Evolutionary conservation across 2,797 vertebrate species (phyloP).

Genomic region (Lepilemur septentrionalis): DNA sequence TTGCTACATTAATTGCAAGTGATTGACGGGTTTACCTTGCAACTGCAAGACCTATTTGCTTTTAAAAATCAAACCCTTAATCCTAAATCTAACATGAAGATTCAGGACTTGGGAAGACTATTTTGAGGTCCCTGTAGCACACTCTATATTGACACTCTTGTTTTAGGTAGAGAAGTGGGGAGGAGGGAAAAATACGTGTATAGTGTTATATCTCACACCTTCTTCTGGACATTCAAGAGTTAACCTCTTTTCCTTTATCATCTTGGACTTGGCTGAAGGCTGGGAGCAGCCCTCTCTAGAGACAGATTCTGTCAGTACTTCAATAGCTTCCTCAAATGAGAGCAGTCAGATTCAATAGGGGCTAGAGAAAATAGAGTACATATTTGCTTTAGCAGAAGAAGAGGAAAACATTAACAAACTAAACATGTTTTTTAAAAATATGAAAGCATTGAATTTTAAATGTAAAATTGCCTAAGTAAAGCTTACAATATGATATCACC

Average conservation of each 20-base stretch:
- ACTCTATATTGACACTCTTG: not conserved
- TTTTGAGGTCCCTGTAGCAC: not conserved
- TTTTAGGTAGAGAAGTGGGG: not conserved
- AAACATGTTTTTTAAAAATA: conserved; percentile 21
- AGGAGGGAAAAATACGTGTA: not conserved
- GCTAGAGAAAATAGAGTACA: conserved; percentile 46
- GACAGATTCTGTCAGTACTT: conserved; percentile 51
- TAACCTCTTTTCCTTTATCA: conserved; percentile 43
- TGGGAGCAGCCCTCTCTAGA: conserved; percentile 50
- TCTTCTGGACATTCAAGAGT: conserved; percentile 37
- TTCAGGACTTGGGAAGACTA: not conserved
- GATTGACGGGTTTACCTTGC: not conserved
- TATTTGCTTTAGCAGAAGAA: conserved; percentile 39
- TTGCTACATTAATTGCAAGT: conserved; percentile 31
- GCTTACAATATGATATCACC: not conserved
- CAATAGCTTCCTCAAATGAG: conserved; percentile 42
- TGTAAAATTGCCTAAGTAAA: not conserved
- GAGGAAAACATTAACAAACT: conserved; percentile 40
- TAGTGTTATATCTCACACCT: not conserved
- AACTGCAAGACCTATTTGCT: conserved; percentile 6
- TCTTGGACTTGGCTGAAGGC: conserved; percentile 21
- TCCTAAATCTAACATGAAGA: not conserved
- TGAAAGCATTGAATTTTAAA: not conserved
- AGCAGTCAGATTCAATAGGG: conserved; percentile 48
- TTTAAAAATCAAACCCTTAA: conserved; percentile 29